A percentile compares a stretch with the other conserved stretches of the same genome.
Conservation (phyloP, 1,140 invertebrate genomes). For the Tetramorium parvispinum region DNA sequence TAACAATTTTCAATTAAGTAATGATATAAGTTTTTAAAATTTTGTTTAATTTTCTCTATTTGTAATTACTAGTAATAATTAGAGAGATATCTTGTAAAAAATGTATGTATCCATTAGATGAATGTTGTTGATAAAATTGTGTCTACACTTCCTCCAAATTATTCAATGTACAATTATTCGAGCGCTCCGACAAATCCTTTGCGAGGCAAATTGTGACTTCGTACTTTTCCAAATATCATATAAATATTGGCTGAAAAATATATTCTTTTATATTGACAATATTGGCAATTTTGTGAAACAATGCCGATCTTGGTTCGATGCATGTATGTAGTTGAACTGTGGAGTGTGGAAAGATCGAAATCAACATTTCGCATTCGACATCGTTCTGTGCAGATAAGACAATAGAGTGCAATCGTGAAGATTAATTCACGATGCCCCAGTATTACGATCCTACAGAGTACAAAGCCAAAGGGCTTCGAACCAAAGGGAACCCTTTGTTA, state of each 20-base stretch:
- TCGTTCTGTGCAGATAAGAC: slow-evolving; percentile 44
- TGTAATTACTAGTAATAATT: not conserved
- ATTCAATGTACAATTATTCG: not conserved
- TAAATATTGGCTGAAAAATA: slow-evolving; percentile 4
- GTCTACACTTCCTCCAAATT: not conserved
- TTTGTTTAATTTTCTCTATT: not conserved
- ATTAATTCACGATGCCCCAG: slow-evolving; percentile 52
- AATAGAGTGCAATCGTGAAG: slow-evolving; percentile 54
- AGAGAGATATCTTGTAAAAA: not conserved
- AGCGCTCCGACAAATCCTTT: not conserved
- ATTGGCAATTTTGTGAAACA: slow-evolving; percentile 29
- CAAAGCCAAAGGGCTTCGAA: slow-evolving; percentile 32
- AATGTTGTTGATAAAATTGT: slow-evolving; percentile 1
- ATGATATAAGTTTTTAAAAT: not conserved
- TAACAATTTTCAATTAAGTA: not conserved
- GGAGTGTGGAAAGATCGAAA: slow-evolving; percentile 37
- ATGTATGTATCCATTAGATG: not conserved
- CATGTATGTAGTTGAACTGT: not conserved
- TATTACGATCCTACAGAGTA: slow-evolving; percentile 32
- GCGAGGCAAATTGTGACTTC: not conserved
- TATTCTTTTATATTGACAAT: not conserved
- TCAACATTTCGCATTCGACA: slow-evolving; percentile 46
- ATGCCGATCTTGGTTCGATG: not conserved
- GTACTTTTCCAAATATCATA: slow-evolving; percentile 1
- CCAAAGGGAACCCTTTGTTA: slow-evolving; percentile 35